Conservation (phyloP, 2,113 vertebrate species). For the Solenodon paradoxus region DNA sequence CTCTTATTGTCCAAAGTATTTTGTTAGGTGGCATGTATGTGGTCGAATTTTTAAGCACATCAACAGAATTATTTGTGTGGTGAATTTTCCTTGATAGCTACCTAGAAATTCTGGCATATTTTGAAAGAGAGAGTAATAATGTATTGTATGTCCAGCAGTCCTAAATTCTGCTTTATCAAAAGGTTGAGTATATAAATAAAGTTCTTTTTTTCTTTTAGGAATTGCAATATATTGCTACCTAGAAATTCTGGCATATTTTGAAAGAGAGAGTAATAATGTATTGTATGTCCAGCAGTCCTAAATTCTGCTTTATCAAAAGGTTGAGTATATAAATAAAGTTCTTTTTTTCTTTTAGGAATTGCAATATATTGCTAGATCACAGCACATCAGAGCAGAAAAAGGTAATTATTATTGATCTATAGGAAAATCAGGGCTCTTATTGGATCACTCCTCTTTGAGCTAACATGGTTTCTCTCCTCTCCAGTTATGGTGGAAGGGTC, state of each 20-base stretch:
- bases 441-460: background rate
- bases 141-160: background rate
- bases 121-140: background rate
- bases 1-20: background rate
- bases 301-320: background rate
- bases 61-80: background rate
- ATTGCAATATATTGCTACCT: conserved; percentile 75
- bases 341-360: conserved; percentile 79
- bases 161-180: background rate
- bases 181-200: background rate
- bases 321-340: background rate
- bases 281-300: background rate
- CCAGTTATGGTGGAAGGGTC: conserved; percentile 79
- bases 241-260: background rate
- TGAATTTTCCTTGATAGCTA: background rate
- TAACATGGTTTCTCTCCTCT: conserved; percentile 72
- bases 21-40: background rate
- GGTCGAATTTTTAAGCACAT: background rate
- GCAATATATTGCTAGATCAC: conserved; percentile 77
- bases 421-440: background rate
- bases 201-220: conserved; percentile 76
- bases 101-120: background rate
- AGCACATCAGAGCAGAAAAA: conserved; percentile 79
- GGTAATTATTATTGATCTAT: conserved; percentile 66
- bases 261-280: background rate